Evolutionary conservation across 2,888 invertebrate genomes (phyloP), one percentile per base, ranked within the genome.

Genomic region (Agelastica alni): DNA sequence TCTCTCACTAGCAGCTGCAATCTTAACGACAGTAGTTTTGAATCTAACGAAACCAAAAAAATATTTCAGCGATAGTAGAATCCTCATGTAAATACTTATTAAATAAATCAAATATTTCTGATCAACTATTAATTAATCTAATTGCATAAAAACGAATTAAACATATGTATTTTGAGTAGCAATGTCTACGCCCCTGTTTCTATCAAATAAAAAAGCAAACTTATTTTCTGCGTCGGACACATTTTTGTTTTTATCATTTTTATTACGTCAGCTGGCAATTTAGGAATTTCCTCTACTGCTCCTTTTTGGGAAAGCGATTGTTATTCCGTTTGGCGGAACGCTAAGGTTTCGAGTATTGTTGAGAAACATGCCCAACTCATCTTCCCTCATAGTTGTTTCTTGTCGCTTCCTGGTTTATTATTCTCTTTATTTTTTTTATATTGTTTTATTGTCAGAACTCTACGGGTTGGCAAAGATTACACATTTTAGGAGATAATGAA

Each of bases 191-290:
- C 37, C 37, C 5, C 9, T 39, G 37, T 7, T 20, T 39, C 4
- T 7, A 32, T 32, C 13, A 31, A 49, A 49, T 49, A 49, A 49
- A 49, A 49, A n/a, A 18, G 28, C 63, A 64, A 64, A 65, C 65
- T 63, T 63, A 62, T 65, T 68, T 64, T 53, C 59, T 62, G 56
- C 56, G 62, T 63, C 61, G 59, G 61, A 62, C 66, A 65, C 65
- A 66, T 67, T 67, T 68, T 65, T 62, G 64, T 70, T 70, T 68
- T 64, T 67, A 66, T 71, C 72, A 71, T 69, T 69, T 67, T 68
- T 70, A 67, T 67, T 63, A 66, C 68, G 65, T 65, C 66, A 64
- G 64, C 53, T 53, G 63, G 63, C 67, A 65, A 67, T 67, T 65
- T 66, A 51, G 59, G 63, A 63, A 67, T 70, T 70, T 67, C 46